These are phyloP conservation scores for Ptilonorhynchus violaceus DNA, from an alignment of 2,113 vertebrate genomes.

Conservation along the genomic window DNA sequence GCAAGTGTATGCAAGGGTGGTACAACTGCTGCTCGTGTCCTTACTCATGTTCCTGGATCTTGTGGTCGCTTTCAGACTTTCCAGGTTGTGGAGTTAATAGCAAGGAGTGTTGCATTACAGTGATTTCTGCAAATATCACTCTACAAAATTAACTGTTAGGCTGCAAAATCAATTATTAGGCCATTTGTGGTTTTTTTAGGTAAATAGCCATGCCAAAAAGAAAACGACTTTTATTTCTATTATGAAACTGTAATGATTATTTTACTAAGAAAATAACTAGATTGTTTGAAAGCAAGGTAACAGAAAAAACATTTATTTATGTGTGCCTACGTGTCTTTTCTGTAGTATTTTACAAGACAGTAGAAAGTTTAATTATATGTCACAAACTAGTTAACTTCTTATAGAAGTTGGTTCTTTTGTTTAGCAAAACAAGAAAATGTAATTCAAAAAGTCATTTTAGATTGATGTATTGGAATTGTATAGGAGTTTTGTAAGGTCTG, in stretches of 20 bases:
- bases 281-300: background rate
- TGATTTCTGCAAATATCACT: background rate
- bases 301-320: background rate
- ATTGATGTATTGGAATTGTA: background rate
- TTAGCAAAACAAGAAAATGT: background rate
- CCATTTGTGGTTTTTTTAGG: background rate
- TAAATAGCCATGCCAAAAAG: background rate
- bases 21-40: fast-evolving
- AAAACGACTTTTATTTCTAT: background rate
- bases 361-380: background rate
- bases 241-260: background rate
- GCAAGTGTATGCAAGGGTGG: fast-evolving
- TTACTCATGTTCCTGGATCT: fast-evolving
- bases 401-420: fast-evolving
- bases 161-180: background rate
- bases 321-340: background rate
- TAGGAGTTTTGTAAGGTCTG: fast-evolving
- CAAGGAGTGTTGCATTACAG: background rate
- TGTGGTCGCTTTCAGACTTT: background rate
- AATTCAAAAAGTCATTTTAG: background rate
- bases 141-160: background rate
- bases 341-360: background rate
- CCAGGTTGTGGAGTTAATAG: background rate
- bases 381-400: background rate
- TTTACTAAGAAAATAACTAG: background rate